Percentiles rank a stretch among this genome's conserved stretches.
phyloP scores from a whole-genome alignment of 2,113 vertebrate genomes.

The Odobenus rosmarus region DNA sequence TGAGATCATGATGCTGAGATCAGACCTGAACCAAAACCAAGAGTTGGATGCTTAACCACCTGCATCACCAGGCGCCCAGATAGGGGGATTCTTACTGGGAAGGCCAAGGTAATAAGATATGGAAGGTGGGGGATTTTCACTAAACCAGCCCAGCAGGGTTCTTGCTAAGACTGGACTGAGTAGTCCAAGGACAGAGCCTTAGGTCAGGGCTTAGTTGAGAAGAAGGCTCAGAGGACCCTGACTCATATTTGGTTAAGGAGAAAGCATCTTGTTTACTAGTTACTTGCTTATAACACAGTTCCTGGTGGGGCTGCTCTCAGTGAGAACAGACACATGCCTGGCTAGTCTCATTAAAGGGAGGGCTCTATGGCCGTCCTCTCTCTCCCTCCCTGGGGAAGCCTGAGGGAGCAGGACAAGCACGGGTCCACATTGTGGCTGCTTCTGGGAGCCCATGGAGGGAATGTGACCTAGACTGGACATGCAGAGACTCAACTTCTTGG shows the following conservation, averaged over 20 bases:
- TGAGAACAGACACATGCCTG: not conserved
- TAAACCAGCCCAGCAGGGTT: not conserved
- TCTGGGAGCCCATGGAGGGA: not conserved
- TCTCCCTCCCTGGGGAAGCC: not conserved
- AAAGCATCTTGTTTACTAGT: not conserved
- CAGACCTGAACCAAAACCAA: not conserved
- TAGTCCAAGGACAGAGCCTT: not conserved
- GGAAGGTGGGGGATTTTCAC: not conserved
- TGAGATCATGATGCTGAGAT: not conserved
- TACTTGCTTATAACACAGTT: not conserved
- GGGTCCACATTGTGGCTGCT: not conserved
- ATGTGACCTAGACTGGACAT: not conserved
- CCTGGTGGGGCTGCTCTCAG: not conserved
- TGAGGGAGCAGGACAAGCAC: not conserved
- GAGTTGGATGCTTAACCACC: not conserved
- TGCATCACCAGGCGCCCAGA: not conserved
- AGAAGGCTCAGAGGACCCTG: not conserved
- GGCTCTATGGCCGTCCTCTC: fast-evolving
- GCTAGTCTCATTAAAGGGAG: not conserved
- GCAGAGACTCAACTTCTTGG: not conserved
- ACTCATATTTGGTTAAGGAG: not conserved
- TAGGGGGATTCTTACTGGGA: not conserved
- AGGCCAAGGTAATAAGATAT: not conserved
- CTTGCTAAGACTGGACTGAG: not conserved
- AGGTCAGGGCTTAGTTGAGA: not conserved